These are phyloP conservation scores for Zelleria hepariella DNA, from an alignment of 2,888 invertebrate species.

Conservation along the genomic window DNA sequence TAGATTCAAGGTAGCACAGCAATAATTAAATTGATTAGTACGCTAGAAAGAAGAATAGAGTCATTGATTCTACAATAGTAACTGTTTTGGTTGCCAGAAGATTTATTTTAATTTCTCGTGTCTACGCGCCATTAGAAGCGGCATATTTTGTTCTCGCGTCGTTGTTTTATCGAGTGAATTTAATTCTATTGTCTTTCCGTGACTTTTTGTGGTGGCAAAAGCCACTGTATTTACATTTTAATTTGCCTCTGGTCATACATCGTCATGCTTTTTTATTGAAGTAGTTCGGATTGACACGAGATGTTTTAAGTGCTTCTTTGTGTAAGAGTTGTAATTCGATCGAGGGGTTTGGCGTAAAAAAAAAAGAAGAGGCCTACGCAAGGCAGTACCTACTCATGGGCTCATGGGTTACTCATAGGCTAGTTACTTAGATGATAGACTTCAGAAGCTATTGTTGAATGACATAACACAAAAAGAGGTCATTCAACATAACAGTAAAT, in stretches of 20 bases:
- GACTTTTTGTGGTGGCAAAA: not conserved
- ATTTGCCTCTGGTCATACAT: not conserved
- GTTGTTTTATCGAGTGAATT: not conserved
- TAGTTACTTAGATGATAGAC: too few species aligned
- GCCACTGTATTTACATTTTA: not conserved
- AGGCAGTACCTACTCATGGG: too few species aligned
- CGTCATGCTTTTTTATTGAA: not conserved
- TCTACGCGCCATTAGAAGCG: not conserved
- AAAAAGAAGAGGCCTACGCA: too few species aligned
- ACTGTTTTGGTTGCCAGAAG: not conserved
- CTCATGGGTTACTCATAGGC: too few species aligned
- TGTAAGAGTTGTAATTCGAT: too few species aligned
- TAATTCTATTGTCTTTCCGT: not conserved
- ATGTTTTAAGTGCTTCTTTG: too few species aligned
- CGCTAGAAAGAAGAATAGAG: not conserved
- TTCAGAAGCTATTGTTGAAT: too few species aligned
- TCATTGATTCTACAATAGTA: not conserved
- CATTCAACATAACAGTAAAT: not conserved
- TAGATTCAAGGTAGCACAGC: not conserved
- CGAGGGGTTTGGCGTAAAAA: too few species aligned
- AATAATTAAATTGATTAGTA: not conserved
- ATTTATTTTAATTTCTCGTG: not conserved
- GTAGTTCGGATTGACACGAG: too few species aligned
- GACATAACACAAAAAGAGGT: too few species aligned
- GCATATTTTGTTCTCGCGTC: not conserved